phyloP scores from a whole-genome alignment of 2,888 invertebrate genomes.

The Physocephala rufipes region DNA sequence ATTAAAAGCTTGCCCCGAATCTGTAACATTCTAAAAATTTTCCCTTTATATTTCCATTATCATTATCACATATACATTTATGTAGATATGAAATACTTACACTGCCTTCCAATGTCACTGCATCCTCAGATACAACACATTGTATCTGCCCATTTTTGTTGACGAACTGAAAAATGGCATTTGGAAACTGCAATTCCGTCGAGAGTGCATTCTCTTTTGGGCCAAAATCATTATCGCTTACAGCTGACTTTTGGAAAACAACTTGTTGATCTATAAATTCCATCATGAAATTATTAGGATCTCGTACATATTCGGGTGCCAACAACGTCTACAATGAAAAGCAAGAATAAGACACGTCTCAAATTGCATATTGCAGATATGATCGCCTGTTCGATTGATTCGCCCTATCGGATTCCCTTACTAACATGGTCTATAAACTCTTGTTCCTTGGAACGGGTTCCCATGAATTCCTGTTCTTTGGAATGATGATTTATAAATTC shows the following conservation, averaged over 20 bases:
- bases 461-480: too few species aligned
- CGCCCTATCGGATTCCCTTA: background rate
- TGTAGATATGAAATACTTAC: background rate
- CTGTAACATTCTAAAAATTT: constrained; percentile 6
- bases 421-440: constrained; percentile 65
- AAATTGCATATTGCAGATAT: background rate
- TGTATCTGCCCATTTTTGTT: constrained; percentile 44
- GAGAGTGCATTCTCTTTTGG: constrained; percentile 12
- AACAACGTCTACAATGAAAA: constrained; percentile 55
- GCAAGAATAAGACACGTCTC: background rate
- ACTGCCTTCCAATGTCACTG: background rate
- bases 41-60: background rate
- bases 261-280: constrained; percentile 58
- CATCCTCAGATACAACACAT: constrained; percentile 36
- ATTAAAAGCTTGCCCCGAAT: constrained; percentile 15
- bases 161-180: constrained; percentile 57
- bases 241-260: constrained; percentile 42
- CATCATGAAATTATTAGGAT: constrained; percentile 61
- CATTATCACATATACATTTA: background rate
- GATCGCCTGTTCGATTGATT: background rate
- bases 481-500: constrained; percentile 65
- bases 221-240: constrained; percentile 32
- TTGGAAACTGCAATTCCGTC: constrained; percentile 54
- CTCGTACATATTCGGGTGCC: constrained; percentile 60
- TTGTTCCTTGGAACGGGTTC: constrained; percentile 50